phyloP scores from a whole-genome alignment of 1,140 invertebrate genomes.

The Anastatus disparis region DNA sequence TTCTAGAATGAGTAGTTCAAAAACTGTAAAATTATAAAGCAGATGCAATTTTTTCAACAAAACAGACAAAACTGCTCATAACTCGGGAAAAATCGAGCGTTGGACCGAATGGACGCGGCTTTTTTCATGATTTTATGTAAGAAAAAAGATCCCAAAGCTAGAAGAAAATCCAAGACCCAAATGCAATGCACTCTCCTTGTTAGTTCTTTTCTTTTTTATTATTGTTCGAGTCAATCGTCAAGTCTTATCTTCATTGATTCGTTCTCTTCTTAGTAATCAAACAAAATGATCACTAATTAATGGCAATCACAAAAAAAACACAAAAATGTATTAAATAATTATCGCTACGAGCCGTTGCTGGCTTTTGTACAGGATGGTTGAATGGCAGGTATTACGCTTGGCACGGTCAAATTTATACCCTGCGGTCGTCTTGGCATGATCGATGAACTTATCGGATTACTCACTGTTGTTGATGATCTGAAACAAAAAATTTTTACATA shows the following conservation, averaged over 20 bases:
- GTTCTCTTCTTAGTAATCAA: conserved; percentile 7
- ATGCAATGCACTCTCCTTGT: no score
- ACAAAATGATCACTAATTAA: conserved; percentile 13
- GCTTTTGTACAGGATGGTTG: conserved; percentile 50
- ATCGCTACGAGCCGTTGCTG: conserved; percentile 52
- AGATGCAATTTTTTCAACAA: no score
- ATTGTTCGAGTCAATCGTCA: conserved; percentile 15
- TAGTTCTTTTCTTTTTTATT: no score
- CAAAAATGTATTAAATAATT: conserved; percentile 35
- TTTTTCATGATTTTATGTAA: no score
- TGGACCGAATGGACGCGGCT: no score
- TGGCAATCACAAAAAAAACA: conserved; percentile 39
- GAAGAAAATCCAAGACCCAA: no score
- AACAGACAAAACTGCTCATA: no score
- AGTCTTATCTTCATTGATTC: conserved; percentile 20
- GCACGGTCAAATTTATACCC: conserved; percentile 55
- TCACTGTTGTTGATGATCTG: conserved; percentile 60
- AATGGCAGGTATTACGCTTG: conserved; percentile 51
- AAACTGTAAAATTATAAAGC: no score
- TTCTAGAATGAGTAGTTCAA: no score
- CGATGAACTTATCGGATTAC: conserved; percentile 50
- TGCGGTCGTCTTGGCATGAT: conserved; percentile 40
- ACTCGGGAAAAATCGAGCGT: no score
- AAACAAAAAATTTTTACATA: conserved; percentile 30
- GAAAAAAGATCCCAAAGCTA: no score